phyloP scores from a whole-genome alignment of 2,797 vertebrate genomes.

The Hapalemur alaotrensis region DNA sequence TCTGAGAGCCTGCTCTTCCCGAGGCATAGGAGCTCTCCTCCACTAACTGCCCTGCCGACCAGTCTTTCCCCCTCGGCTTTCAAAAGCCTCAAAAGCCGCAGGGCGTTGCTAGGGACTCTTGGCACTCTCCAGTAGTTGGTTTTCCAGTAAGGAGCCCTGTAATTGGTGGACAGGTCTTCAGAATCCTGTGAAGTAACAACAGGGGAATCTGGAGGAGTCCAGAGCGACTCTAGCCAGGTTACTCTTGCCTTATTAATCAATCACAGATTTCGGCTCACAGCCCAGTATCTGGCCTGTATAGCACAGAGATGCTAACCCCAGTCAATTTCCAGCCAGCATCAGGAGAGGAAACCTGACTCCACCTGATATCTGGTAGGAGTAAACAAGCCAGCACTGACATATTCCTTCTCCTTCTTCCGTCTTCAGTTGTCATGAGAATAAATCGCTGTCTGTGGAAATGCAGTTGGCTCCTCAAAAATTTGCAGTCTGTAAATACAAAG shows the following conservation, averaged over 20 bases:
- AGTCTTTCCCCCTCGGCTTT: neutral
- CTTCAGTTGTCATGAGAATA: neutral
- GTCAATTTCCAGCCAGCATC: neutral
- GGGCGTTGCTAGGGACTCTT: conserved; percentile 61
- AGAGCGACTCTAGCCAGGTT: neutral
- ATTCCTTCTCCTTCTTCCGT: neutral
- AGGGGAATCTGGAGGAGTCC: neutral
- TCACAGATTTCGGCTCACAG: neutral
- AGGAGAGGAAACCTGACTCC: neutral
- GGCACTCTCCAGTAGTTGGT: neutral
- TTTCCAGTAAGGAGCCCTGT: conserved; percentile 19
- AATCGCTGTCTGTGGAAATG: neutral
- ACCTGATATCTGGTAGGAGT: neutral
- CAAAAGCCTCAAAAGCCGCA: conserved; percentile 44
- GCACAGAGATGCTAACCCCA: accelerated
- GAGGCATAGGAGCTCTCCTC: conserved; percentile 4
- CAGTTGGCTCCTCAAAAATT: neutral
- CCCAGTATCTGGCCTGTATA: neutral
- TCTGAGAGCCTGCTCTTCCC: neutral
- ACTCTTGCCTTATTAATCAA: neutral
- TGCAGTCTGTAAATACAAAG: neutral
- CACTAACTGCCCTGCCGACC: neutral
- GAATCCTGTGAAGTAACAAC: conserved; percentile 50
- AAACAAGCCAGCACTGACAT: neutral
- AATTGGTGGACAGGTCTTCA: conserved; percentile 56